phyloP scores from a whole-genome alignment of 2,888 invertebrate genomes.

The Morinoia aosen region DNA sequence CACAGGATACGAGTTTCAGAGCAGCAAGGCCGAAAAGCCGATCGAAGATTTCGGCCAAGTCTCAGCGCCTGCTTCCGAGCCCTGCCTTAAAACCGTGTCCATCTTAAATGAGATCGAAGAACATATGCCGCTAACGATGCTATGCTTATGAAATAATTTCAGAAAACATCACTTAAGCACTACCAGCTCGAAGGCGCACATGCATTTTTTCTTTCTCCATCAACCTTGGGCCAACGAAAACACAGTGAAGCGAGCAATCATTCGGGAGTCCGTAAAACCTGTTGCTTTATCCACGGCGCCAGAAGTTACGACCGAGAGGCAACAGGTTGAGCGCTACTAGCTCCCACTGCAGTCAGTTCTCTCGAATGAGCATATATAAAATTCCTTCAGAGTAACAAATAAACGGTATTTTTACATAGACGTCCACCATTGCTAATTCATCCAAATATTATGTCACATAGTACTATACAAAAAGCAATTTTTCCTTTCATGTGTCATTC shows the following conservation, averaged over 20 bases:
- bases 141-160: too few species aligned
- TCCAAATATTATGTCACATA: neutral
- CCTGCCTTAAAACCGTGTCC: too few species aligned
- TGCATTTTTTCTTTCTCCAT: neutral
- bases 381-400: neutral
- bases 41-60: neutral
- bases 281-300: neutral
- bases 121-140: too few species aligned
- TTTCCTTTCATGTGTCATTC: too few species aligned
- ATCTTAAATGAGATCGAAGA: too few species aligned
- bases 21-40: neutral
- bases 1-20: neutral
- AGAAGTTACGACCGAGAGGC: neutral
- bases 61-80: too few species aligned
- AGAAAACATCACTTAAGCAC: too few species aligned
- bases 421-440: neutral
- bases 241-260: neutral
- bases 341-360: neutral
- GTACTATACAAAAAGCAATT: too few species aligned
- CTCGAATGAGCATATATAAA: too few species aligned
- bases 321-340: neutral
- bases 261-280: neutral
- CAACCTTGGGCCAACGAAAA: too few species aligned
- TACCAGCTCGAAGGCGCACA: too few species aligned
- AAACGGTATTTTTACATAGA: neutral